Conservation (phyloP, 2,888 invertebrate genomes). For the Mythimna ferrago region DNA sequence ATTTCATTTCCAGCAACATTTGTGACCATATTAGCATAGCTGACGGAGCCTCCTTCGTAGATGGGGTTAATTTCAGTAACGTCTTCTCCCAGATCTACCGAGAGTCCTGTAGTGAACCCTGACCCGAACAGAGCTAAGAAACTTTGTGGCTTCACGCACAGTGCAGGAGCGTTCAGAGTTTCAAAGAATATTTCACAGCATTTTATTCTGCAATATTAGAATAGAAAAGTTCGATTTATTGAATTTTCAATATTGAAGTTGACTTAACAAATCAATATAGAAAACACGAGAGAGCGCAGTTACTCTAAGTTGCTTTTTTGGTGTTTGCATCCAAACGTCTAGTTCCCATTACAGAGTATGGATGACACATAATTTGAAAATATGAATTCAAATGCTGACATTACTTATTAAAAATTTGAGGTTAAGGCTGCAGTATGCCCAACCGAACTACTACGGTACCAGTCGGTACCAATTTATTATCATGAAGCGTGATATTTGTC, state of each 20-base stretch:
- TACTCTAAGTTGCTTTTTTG: no score
- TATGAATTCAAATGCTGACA: no score
- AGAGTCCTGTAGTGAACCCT: constrained; percentile 80
- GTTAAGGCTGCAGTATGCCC: background rate
- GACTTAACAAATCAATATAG: no score
- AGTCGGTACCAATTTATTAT: background rate
- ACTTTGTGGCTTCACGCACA: constrained; percentile 80
- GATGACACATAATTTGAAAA: no score
- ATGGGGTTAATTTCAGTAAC: constrained; percentile 76
- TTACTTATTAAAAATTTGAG: background rate
- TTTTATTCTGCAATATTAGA: constrained; percentile 73
- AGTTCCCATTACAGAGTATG: no score
- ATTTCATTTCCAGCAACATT: constrained; percentile 73
- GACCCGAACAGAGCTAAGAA: constrained; percentile 80
- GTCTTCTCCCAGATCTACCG: constrained; percentile 82
- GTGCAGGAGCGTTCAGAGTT: constrained; percentile 77
- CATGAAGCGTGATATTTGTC: constrained; percentile 1
- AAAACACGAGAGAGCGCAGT: no score
- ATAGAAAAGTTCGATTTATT: background rate
- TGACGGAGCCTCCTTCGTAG: constrained; percentile 80
- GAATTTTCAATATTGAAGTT: no score
- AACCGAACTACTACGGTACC: no score
- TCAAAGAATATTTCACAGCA: constrained; percentile 85
- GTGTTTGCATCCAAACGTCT: no score
- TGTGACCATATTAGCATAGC: constrained; percentile 78